Evolutionary conservation across 1,140 invertebrate genomes (phyloP), one percentile per base, ranked within the genome.

Genomic region (Cardiocondyla obscurior): DNA sequence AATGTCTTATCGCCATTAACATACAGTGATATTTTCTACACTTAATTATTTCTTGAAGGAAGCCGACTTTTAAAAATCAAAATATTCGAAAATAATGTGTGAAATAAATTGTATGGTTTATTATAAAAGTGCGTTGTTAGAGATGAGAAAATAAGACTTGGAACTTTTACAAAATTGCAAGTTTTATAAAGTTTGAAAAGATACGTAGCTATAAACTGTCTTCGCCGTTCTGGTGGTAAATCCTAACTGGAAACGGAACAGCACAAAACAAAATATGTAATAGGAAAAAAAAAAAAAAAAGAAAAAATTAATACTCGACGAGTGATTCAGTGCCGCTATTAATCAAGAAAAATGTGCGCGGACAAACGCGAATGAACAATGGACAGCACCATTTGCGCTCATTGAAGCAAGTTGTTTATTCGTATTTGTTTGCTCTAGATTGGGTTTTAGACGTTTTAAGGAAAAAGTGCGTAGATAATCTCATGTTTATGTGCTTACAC

Each of bases 361-460:
- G 33, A 19, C 16, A 7, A 62, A 62, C 33, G 12, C 12, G 19
- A 62, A 62, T 62, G 1, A 62, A 42, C 58, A 25, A 62, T 19
- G 12, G 2, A n/a, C 19, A 22, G 10, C 28, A 33, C 30, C 16
- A 16, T 22, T 62, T 62, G 58, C 33, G 22, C 12, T 62, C n/a
- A 33, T n/a, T 62, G 19, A 7, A 62, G 33, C 33, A 39, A 62
- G n/a, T 62, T 42, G 19, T 62, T 62, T 8, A 39, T 22, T 62
- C 19, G 28, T 14, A 12, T 60, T 58, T 19, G 30, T 39, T 60
- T 60, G 8, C 58, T 39, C 33, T 16, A 42, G 58, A 42, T 39
- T 8, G 10, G 58, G 2, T 19, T 62, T 39, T 77, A 65, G 76
- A 73, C 51, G 46, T 85, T 74, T 85, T 60, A 82, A 86, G 30